These are phyloP conservation scores for Procavia capensis DNA, from an alignment of 2,113 vertebrate species.

Conservation along the genomic window DNA sequence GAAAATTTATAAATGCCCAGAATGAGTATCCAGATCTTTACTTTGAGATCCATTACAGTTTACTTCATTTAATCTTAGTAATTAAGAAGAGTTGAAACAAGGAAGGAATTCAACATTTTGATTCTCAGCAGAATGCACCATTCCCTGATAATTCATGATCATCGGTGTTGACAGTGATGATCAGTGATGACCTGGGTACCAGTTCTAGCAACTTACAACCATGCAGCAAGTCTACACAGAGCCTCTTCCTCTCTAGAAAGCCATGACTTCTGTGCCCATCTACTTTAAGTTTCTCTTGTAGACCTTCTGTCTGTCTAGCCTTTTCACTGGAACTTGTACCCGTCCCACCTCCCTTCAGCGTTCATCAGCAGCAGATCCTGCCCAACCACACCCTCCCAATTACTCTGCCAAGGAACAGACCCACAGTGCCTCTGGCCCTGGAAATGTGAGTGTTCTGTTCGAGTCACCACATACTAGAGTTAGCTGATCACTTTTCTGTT, in stretches of 20 bases:
- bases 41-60: background rate
- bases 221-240: background rate
- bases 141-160: background rate
- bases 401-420: background rate
- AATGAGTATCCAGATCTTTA: background rate
- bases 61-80: background rate
- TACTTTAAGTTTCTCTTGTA: background rate
- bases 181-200: background rate
- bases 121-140: background rate
- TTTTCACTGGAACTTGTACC: background rate
- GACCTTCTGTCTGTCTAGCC: background rate
- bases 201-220: background rate
- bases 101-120: background rate
- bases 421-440: background rate
- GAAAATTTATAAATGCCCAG: background rate
- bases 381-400: background rate
- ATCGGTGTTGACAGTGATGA: too few species aligned
- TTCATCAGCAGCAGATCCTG: background rate
- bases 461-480: background rate
- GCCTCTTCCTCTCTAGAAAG: background rate
- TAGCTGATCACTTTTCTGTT: background rate
- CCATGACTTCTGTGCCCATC: background rate
- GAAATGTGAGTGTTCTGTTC: background rate
- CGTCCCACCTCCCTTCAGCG: background rate
- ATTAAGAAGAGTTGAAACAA: background rate